These are phyloP conservation scores for Archilochus colubris DNA, from an alignment of 2,113 vertebrate genomes.

Conservation along the genomic window DNA sequence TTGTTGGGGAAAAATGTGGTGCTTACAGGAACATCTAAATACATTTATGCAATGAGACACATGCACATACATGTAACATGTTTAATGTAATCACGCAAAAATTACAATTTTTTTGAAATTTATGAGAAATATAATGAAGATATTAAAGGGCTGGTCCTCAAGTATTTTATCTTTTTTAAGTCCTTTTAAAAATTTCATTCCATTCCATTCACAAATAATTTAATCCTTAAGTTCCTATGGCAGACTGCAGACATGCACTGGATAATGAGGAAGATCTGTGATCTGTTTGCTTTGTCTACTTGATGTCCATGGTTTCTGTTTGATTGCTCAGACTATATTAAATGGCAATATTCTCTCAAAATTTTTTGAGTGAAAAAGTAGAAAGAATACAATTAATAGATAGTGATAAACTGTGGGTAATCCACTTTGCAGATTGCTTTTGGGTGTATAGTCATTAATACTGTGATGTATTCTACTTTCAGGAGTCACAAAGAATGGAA, in stretches of 20 bases:
- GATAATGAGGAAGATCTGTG: not conserved
- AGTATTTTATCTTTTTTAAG: not conserved
- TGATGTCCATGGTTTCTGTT: not conserved
- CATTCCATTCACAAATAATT: not conserved
- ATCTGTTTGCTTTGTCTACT: not conserved
- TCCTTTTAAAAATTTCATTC: not conserved
- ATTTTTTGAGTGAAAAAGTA: not conserved
- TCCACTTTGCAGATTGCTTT: not conserved
- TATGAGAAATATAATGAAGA: not conserved
- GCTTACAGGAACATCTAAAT: not conserved
- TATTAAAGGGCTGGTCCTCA: not conserved
- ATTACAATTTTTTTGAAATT: not conserved
- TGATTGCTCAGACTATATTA: not conserved
- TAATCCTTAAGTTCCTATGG: not conserved
- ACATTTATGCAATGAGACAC: not conserved
- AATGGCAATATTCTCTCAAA: not conserved
- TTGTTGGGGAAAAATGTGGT: not conserved
- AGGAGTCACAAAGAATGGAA: not conserved
- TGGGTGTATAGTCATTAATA: not conserved
- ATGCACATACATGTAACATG: rapidly evolving
- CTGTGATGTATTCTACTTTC: not conserved
- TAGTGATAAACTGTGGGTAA: not conserved
- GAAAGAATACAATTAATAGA: not conserved
- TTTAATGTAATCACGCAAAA: not conserved
- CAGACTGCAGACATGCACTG: not conserved